Conservation (phyloP, 2,888 invertebrate species). For the Drosophila infuscata region DNA sequence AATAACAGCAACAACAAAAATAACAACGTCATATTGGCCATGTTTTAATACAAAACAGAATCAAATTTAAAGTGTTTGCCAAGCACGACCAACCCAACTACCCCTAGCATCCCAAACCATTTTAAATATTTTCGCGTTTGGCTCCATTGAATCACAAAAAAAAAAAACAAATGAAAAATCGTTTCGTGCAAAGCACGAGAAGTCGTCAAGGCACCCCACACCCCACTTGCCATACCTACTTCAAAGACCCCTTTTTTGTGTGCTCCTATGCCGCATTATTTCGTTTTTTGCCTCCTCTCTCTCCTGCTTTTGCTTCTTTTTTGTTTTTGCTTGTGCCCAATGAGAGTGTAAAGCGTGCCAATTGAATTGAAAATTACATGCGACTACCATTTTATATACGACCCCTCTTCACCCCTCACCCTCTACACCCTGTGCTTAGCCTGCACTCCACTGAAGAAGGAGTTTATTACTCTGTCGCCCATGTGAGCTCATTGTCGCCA, state of each 20-base stretch:
- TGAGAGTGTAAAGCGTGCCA: slow-evolving; percentile 65
- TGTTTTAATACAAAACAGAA: slow-evolving; percentile 34
- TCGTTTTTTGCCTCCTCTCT: slow-evolving; percentile 30
- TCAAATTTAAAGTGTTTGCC: slow-evolving; percentile 47
- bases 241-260: slow-evolving; percentile 8
- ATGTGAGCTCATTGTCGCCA: slow-evolving; percentile 74
- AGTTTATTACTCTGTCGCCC: slow-evolving; percentile 63
- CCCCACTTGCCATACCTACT: slow-evolving; percentile 4
- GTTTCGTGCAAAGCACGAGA: slow-evolving; percentile 78
- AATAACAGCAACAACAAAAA: slow-evolving; percentile 31
- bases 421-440: not conserved
- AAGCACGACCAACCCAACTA: not conserved
- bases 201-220: slow-evolving; percentile 49
- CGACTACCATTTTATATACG: slow-evolving; percentile 58
- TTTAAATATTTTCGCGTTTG: slow-evolving; percentile 28
- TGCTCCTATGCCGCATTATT: slow-evolving; percentile 66
- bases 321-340: slow-evolving; percentile 24
- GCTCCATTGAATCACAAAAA: slow-evolving; percentile 57
- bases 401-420: slow-evolving; percentile 13
- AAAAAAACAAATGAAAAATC: slow-evolving; percentile 66
- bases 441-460: slow-evolving; percentile 53
- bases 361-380: slow-evolving; percentile 79
- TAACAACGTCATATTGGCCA: slow-evolving; percentile 45
- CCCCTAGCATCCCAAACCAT: not conserved
- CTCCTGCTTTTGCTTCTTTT: not conserved